A percentile compares a stretch with the other conserved stretches of the same genome.
These are phyloP conservation scores for Gorsachius magnificus DNA, from an alignment of 2,797 vertebrate genomes.

Conservation along the genomic window DNA sequence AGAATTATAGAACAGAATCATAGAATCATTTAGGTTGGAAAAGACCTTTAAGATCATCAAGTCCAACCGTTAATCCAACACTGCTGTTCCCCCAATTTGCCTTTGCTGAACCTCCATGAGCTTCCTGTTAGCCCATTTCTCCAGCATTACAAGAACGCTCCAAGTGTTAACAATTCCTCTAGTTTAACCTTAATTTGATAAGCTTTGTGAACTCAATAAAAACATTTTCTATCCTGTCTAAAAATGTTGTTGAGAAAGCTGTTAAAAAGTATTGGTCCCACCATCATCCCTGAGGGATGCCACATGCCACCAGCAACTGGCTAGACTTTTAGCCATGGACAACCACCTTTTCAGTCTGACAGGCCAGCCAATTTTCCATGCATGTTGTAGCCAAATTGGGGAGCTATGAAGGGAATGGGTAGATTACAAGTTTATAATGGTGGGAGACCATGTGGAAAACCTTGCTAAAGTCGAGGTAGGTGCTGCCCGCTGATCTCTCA, in stretches of 20 bases:
- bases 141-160: background rate
- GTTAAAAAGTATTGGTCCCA: background rate
- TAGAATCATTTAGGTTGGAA: no score
- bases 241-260: background rate
- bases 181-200: background rate
- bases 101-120: background rate
- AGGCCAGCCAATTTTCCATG: background rate
- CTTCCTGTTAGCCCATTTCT: background rate
- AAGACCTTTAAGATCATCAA: no score
- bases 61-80: no score
- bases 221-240: background rate
- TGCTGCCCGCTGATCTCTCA: background rate
- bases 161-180: background rate
- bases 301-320: no score
- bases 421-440: no score
- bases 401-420: background rate
- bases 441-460: background rate
- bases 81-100: no score
- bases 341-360: background rate
- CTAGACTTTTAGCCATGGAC: background rate
- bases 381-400: background rate
- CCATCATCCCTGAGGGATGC: background rate
- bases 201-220: background rate
- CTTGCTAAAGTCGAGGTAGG: background rate
- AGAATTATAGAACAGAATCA: no score